phyloP scores from a whole-genome alignment of 2,797 vertebrate genomes.

The Orientallactaga sibirica region DNA sequence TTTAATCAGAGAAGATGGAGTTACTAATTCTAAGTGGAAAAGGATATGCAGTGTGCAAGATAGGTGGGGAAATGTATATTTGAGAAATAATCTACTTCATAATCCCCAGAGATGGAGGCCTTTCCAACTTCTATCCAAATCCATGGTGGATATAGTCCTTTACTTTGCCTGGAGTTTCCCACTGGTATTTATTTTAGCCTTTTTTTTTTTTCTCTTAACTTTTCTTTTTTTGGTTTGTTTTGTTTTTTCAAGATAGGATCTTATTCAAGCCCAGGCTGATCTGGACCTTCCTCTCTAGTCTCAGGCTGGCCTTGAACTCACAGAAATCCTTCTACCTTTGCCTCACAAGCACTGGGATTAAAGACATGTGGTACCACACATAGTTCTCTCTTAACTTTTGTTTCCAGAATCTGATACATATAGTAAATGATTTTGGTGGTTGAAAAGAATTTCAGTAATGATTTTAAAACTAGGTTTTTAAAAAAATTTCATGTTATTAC shows the following conservation, averaged over 20 bases:
- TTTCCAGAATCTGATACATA: slow-evolving; percentile 48
- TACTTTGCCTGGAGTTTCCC: not conserved
- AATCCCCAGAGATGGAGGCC: slow-evolving; percentile 21
- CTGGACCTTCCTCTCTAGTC: no score
- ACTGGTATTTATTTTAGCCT: not conserved
- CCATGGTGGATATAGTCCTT: not conserved
- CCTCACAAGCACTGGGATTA: no score
- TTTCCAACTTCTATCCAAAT: slow-evolving; percentile 45
- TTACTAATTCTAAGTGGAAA: slow-evolving; percentile 10
- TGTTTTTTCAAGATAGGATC: no score
- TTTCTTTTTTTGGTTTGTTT: no score
- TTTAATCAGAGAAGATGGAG: slow-evolving; percentile 66
- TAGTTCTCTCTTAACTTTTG: not conserved
- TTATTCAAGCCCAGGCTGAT: no score
- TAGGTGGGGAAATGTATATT: slow-evolving; percentile 43
- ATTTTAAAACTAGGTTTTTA: slow-evolving; percentile 37
- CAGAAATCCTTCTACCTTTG: no score
- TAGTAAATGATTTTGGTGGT: slow-evolving; percentile 20
- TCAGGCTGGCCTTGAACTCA: no score
- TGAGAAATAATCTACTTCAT: slow-evolving; percentile 64
- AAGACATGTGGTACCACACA: no score
- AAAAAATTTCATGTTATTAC: not conserved
- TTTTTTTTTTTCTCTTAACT: not conserved
- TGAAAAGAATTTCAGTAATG: slow-evolving; percentile 62
- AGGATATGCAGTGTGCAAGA: slow-evolving; percentile 59